A percentile compares a stretch with the other conserved stretches of the same genome.
Evolutionary conservation across 2,888 invertebrate genomes (phyloP).

Genomic region (Atrina japonica): DNA sequence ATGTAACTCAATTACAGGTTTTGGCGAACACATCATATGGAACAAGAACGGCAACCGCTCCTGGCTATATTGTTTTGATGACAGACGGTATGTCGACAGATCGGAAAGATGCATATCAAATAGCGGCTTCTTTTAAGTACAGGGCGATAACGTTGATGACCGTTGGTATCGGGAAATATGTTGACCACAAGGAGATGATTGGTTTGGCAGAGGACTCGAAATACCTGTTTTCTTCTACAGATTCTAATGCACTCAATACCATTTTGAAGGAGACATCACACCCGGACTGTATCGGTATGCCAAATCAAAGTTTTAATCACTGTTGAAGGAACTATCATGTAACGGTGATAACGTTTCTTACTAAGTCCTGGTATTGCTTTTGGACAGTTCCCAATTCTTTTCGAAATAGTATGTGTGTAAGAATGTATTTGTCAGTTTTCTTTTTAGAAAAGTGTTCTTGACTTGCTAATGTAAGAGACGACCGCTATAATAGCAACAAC

Average conservation of each 20-base stretch:
- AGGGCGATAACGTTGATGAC: neutral
- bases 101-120: neutral
- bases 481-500: no score
- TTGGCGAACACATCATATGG: constrained; percentile 4
- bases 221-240: constrained; percentile 19
- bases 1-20: constrained; percentile 9
- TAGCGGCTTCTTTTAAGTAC: neutral
- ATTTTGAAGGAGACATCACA: constrained; percentile 4
- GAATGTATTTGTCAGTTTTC: no score
- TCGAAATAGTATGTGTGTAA: no score
- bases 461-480: no score
- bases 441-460: no score
- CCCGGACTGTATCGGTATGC: constrained; percentile 22
- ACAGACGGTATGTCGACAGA: constrained; percentile 23
- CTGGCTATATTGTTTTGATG: constrained; percentile 7
- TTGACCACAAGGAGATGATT: constrained; percentile 22
- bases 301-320: no score
- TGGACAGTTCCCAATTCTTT: no score
- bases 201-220: constrained; percentile 2
- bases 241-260: neutral
- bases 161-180: constrained; percentile 13
- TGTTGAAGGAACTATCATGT: no score
- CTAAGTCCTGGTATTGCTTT: no score
- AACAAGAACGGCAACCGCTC: neutral
- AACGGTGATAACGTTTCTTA: no score